phyloP scores from a whole-genome alignment of 2,888 invertebrate genomes.

The Synergus laeviventris region DNA sequence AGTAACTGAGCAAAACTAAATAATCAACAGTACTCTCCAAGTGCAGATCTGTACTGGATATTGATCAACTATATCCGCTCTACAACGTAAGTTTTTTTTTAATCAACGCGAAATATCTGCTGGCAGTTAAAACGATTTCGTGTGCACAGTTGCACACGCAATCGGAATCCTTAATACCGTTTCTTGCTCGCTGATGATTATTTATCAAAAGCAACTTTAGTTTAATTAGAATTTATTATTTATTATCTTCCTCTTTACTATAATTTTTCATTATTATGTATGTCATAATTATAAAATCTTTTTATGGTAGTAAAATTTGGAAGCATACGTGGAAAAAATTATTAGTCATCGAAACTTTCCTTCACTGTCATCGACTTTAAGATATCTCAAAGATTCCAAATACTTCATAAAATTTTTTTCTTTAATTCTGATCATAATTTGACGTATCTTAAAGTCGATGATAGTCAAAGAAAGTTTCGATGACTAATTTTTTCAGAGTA shows the following conservation, averaged over 20 bases:
- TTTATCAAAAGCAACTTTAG: background rate
- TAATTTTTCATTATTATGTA: background rate
- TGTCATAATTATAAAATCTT: background rate
- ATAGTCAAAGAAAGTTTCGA: no score
- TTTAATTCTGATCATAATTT: no score
- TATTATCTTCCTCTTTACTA: background rate
- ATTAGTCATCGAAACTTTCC: no score
- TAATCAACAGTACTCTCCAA: slow-evolving; percentile 38
- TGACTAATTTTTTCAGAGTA: no score
- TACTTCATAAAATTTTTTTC: no score
- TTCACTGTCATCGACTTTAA: no score
- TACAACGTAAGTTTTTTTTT: slow-evolving; percentile 4
- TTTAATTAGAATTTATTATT: slow-evolving; percentile 11
- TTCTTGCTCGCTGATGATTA: background rate
- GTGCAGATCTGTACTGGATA: slow-evolving; percentile 13
- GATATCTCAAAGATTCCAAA: no score
- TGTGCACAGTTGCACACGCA: slow-evolving; percentile 1
- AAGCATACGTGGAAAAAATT: no score
- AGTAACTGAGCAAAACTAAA: slow-evolving; percentile 45
- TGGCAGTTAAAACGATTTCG: slow-evolving; percentile 4
- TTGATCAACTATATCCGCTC: slow-evolving; percentile 43
- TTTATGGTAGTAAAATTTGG: background rate
- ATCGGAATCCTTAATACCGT: background rate
- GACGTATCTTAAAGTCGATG: no score
- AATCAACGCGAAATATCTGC: slow-evolving; percentile 23